A percentile compares a stretch with the other conserved stretches of the same genome.
phyloP scores from a whole-genome alignment of 2,797 vertebrate genomes.

The Loriculus beryllinus region DNA sequence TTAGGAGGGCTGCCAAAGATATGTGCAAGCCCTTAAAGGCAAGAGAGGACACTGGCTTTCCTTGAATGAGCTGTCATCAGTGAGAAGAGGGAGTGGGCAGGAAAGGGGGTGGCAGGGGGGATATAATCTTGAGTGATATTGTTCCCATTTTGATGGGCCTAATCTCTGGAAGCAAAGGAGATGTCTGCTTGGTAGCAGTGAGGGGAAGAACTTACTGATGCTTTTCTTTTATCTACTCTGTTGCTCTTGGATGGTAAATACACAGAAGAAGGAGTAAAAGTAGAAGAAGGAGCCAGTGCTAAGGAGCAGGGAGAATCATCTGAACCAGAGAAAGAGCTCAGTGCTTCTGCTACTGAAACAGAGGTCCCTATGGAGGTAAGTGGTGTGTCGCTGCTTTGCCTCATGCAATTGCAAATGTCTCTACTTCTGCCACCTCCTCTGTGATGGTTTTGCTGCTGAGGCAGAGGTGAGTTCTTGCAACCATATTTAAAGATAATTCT shows the following conservation, averaged over 20 bases:
- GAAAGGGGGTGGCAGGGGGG: background rate
- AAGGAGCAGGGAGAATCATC: slow-evolving; percentile 76
- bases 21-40: slow-evolving; percentile 79
- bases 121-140: background rate
- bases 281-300: slow-evolving; percentile 70
- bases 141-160: background rate
- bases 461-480: background rate
- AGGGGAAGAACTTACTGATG: background rate
- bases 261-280: slow-evolving; percentile 77
- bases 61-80: background rate
- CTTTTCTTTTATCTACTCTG: background rate
- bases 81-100: background rate
- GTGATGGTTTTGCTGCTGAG: background rate
- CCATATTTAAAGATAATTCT: background rate
- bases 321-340: slow-evolving; percentile 75
- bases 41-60: slow-evolving; percentile 73
- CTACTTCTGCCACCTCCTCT: background rate
- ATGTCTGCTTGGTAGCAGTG: background rate
- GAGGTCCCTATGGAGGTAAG: slow-evolving; percentile 74
- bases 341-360: slow-evolving; percentile 50
- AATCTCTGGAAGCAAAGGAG: background rate
- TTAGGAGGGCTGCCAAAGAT: slow-evolving; percentile 78
- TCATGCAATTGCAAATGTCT: background rate
- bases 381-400: background rate
- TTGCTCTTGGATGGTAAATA: background rate